These are phyloP conservation scores for Calosoma granatense DNA, from an alignment of 1,140 invertebrate species.

Conservation along the genomic window DNA sequence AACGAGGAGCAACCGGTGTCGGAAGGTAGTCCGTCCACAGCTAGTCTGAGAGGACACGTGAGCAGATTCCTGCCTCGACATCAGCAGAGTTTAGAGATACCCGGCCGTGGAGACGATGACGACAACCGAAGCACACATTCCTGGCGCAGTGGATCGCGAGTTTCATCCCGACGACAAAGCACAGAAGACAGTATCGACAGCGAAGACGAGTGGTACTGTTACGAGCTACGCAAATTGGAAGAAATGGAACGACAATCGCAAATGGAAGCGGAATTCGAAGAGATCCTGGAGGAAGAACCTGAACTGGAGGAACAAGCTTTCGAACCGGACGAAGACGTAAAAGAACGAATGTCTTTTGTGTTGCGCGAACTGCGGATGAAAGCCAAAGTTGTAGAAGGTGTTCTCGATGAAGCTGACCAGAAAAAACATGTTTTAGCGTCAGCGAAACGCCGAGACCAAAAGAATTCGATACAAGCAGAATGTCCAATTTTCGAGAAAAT, in stretches of 20 bases:
- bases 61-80: constrained; percentile 53
- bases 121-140: constrained; percentile 78
- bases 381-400: constrained; percentile 39
- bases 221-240: constrained; percentile 76
- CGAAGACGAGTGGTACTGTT: constrained; percentile 88
- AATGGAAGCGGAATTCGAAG: constrained; percentile 50
- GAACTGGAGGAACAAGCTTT: constrained; percentile 39
- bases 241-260: constrained; percentile 70
- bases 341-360: constrained; percentile 67
- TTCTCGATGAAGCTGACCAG: constrained; percentile 28
- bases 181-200: constrained; percentile 89
- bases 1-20: constrained; percentile 24
- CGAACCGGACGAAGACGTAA: constrained; percentile 57
- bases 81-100: constrained; percentile 73
- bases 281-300: constrained; percentile 47
- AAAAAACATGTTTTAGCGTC: constrained; percentile 33
- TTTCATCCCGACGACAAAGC: constrained; percentile 80
- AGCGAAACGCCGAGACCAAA: constrained; percentile 33
- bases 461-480: constrained; percentile 23
- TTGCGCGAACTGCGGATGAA: constrained; percentile 60
- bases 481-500: constrained; percentile 36
- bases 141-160: constrained; percentile 70
- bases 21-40: constrained; percentile 54
- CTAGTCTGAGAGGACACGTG: constrained; percentile 43
- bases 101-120: constrained; percentile 61